Base-by-base conservation (phyloP, 1,140 invertebrate genomes). In the Lysiphlebus fabarum region DNA sequence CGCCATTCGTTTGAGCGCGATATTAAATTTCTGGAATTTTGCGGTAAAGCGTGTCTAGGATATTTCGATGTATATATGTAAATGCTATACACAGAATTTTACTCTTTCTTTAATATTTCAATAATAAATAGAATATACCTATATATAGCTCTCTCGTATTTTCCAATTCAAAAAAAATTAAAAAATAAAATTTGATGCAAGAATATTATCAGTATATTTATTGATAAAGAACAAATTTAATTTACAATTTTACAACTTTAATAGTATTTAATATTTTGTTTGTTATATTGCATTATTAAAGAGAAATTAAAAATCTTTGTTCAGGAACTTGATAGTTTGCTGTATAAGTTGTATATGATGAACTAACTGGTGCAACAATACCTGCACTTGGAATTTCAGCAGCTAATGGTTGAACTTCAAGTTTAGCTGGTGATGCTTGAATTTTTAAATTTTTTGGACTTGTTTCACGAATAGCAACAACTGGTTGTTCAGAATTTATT, bases 21-120 rank as follows among this genome's bases (percentile, higher is more conserved):
- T 80, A 78, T 80, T 80, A 79, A 80, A 80, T 80, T 79, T 80
- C 76, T 80, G 71, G 72, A 79, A 80, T 80, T 78, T 77, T 75
- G 76, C 71, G 76, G 76, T 70, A 66, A 69, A 59, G 68, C 72
- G 69, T 70, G 70, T 70, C 53, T 51, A 11, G 53, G 53, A 58
- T 47, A 9, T 37, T 53, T 17, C 34, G 57, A 33, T 37, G 50
- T 43, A 40, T 58, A 12, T 34, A 11, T 4, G 17, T 26, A 26
- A 26, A 26, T 26, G 17, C 17, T 26, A 4, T 26, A 26, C 4
- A 26, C 17, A 26, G 17, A 26, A 26, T 26, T 26, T 26, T 1
- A 26, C 17, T 26, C 17, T 26, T 26, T 4, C 17, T 26, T n/a
- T n/a, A n/a, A n/a, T n/a, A n/a, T n/a, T n/a, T 26, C 17, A 26